Conservation (phyloP, 1,140 invertebrate genomes). For the Brachionus calyciflorus region DNA sequence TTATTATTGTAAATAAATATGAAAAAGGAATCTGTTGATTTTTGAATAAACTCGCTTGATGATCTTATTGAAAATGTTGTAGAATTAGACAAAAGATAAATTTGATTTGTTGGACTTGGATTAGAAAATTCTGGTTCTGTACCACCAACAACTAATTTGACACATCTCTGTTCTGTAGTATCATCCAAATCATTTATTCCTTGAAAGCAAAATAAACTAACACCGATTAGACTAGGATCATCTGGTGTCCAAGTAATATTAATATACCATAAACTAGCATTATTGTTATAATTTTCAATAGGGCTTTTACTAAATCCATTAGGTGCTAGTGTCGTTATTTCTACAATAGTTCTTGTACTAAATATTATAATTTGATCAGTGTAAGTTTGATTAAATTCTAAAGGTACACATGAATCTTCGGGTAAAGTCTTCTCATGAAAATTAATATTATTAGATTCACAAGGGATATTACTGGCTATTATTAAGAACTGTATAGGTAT, state of each 20-base stretch:
- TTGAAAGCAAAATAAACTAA: conserved; percentile 8
- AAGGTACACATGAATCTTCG: neutral
- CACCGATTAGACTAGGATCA: neutral
- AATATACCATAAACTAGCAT: neutral
- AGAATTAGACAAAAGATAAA: neutral
- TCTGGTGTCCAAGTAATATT: conserved; percentile 11
- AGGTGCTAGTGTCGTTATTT: neutral
- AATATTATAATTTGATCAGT: neutral
- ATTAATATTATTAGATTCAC: neutral
- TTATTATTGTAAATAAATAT: neutral
- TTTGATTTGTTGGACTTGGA: neutral
- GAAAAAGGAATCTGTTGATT: neutral
- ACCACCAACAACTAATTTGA: neutral
- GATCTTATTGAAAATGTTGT: neutral
- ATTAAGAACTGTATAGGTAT: conserved; percentile 6
- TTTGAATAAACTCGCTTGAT: neutral
- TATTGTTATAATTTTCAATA: neutral
- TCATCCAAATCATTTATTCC: neutral
- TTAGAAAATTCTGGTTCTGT: neutral
- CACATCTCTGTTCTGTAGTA: neutral
- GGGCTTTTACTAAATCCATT: neutral
- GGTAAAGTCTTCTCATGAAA: neutral
- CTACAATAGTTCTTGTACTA: neutral
- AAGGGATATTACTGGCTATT: neutral
- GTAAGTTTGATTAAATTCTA: neutral